A percentile compares a stretch with the other conserved stretches of the same genome.
Evolutionary conservation across 2,888 invertebrate species (phyloP).

Genomic region (Hypena proboscidalis): DNA sequence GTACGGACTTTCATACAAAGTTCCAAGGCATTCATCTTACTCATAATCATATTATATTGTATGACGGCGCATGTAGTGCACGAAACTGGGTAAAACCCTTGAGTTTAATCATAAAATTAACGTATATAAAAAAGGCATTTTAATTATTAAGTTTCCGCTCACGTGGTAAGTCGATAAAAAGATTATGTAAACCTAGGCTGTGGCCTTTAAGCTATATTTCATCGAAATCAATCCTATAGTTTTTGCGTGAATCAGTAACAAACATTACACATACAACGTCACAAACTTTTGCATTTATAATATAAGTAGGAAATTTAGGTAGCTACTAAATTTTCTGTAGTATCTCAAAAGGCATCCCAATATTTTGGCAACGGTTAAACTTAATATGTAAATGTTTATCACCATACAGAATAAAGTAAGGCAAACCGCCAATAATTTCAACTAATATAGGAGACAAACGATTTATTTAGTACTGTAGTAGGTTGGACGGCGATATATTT

Average conservation of each 20-base stretch:
- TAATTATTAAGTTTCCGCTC: no score
- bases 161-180: no score
- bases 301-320: no score
- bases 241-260: no score
- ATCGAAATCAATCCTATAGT: no score
- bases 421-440: constrained; percentile 44
- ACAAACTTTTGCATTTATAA: no score
- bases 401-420: constrained; percentile 37
- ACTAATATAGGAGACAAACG: constrained; percentile 48
- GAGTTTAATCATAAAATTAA: no score
- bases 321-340: no score
- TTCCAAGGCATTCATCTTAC: not conserved
- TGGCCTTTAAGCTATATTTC: no score
- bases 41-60: not conserved
- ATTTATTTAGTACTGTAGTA: constrained; percentile 10
- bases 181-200: no score
- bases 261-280: no score
- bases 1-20: not conserved
- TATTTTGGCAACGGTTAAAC: constrained; percentile 9
- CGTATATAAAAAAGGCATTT: not conserved
- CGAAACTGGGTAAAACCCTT: not conserved
- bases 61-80: not conserved
- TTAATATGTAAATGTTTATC: constrained; percentile 11
- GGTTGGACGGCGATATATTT: constrained; percentile 17
- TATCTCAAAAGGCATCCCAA: constrained; percentile 12